Percentiles rank a stretch among this genome's conserved stretches.
These are phyloP conservation scores for Rotaria socialis DNA, from an alignment of 2,888 invertebrate genomes.

Conservation along the genomic window DNA sequence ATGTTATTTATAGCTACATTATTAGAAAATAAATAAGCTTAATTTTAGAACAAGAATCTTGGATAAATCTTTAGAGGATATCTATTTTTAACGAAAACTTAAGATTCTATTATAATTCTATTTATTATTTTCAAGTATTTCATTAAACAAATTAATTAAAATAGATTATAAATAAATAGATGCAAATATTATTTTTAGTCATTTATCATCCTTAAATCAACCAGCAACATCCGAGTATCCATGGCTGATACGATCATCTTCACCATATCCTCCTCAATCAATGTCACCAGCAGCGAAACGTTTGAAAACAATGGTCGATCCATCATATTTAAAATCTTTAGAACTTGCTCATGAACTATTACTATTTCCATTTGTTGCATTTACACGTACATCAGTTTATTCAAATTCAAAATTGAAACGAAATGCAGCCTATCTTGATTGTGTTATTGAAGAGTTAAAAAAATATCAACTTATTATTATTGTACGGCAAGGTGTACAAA, in stretches of 20 bases:
- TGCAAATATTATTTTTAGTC: background rate
- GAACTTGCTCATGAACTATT: constrained; percentile 5
- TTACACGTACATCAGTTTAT: constrained; percentile 15
- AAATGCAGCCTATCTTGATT: constrained; percentile 14
- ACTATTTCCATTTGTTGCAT: background rate
- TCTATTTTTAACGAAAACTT: too few relatives aligned
- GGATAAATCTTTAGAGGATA: too few relatives aligned
- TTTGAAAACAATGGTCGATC: background rate
- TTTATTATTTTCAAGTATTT: too few relatives aligned
- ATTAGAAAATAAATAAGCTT: background rate
- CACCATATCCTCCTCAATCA: background rate
- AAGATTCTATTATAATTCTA: too few relatives aligned
- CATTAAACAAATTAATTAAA: too few relatives aligned
- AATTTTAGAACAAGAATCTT: too few relatives aligned
- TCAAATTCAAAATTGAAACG: constrained; percentile 8
- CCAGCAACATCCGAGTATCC: background rate
- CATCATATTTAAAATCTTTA: background rate
- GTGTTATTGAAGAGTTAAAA: background rate
- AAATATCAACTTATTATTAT: constrained; percentile 3
- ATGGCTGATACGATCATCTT: background rate
- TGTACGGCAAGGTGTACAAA: constrained; percentile 2
- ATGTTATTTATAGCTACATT: too few relatives aligned
- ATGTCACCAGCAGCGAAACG: background rate
- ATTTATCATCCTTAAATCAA: background rate
- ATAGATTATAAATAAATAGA: too few relatives aligned